phyloP scores from a whole-genome alignment of 37 sponge, comb jelly and placozoan genomes.

The Beroe forskalii region DNA sequence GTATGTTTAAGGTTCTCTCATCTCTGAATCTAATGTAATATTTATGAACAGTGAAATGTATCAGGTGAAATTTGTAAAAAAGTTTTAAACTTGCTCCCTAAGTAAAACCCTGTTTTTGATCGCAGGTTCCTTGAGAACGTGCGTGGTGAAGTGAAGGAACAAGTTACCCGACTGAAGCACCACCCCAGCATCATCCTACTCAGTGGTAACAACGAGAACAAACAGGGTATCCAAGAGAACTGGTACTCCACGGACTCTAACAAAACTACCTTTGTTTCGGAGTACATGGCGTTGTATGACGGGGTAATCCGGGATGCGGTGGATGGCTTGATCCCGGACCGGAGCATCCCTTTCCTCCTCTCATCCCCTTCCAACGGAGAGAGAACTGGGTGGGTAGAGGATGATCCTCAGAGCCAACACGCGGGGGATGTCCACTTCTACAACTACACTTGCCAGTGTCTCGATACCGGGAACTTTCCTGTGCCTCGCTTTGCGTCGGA shows the following conservation, averaged over 20 bases:
- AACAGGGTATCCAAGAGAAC: conserved; percentile 65
- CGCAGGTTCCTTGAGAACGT: conserved; percentile 79
- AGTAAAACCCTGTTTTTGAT: not conserved
- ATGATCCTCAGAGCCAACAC: conserved; percentile 66
- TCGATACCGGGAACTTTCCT: conserved; percentile 84
- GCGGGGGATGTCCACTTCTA: conserved; percentile 83
- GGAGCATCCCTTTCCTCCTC: conserved; percentile 10
- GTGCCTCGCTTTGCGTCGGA: conserved; percentile 92
- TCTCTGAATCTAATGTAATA: no score
- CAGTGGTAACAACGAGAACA: conserved; percentile 99
- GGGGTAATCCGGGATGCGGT: not conserved
- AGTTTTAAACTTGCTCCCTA: not conserved
- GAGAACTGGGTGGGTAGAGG: conserved; percentile 5
- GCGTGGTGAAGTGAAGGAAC: conserved; percentile 73
- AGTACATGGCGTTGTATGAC: conserved; percentile 49
- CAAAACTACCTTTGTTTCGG: not conserved
- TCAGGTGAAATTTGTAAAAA: no score
- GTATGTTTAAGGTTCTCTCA: no score
- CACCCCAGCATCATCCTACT: conserved; percentile 89
- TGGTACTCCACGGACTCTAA: conserved; percentile 31
- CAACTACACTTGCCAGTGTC: conserved; percentile 80
- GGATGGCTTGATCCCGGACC: not conserved
- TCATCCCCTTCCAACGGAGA: conserved; percentile 64
- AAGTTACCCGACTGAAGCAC: conserved; percentile 75
- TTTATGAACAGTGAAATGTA: no score